Evolutionary conservation across 2,888 invertebrate genomes (phyloP).

Genomic region (Helleia helle): DNA sequence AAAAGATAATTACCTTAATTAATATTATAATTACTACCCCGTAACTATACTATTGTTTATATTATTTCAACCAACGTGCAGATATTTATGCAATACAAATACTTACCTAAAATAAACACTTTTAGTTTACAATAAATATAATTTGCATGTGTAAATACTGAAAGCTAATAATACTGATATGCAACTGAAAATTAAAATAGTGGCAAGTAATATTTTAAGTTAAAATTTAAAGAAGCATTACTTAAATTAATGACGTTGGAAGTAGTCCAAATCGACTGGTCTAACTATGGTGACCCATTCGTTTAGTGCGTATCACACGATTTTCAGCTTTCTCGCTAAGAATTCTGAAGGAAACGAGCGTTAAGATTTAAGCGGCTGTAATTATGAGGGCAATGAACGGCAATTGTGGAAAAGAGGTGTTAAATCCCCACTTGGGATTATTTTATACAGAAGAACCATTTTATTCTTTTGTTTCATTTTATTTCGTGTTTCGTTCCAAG

Average conservation of each 20-base stretch:
- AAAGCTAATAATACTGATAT: no score
- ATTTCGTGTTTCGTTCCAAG: background rate
- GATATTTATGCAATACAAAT: no score
- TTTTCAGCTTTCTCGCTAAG: constrained; percentile 13
- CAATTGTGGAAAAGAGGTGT: constrained; percentile 12
- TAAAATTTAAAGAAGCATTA: background rate
- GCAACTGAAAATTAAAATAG: no score
- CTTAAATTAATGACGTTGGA: constrained; percentile 45
- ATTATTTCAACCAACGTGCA: no score
- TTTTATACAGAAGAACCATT: background rate
- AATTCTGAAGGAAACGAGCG: constrained; percentile 1
- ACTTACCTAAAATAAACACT: no score
- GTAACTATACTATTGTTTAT: no score
- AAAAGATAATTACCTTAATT: no score
- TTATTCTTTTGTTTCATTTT: background rate
- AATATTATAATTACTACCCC: no score
- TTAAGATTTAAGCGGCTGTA: constrained; percentile 10
- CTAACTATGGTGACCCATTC: constrained; percentile 17
- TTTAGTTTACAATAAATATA: no score
- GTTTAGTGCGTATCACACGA: constrained; percentile 14
- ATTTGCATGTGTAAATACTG: no score
- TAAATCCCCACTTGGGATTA: constrained; percentile 14
- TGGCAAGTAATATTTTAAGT: no score
- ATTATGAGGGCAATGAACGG: constrained; percentile 12
- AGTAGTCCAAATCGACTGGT: constrained; percentile 37